Percentiles rank a stretch among this genome's conserved stretches.
These are phyloP conservation scores for Sylvicola cinctus DNA, from an alignment of 2,888 invertebrate genomes.

Conservation along the genomic window DNA sequence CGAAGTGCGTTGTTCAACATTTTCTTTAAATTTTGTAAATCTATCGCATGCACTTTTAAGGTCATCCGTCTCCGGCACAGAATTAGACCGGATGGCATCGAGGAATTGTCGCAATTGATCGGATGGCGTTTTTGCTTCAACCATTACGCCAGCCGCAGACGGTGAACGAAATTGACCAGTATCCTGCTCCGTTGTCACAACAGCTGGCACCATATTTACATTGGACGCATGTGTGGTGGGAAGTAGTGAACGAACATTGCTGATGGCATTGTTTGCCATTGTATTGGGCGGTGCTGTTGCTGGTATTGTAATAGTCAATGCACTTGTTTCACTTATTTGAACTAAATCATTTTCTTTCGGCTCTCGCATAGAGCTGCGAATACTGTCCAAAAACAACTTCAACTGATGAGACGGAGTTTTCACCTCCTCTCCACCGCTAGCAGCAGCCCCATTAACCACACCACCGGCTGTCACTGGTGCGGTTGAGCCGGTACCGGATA, in stretches of 20 bases:
- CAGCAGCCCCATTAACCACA: slow-evolving; percentile 4
- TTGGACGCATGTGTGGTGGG: neutral
- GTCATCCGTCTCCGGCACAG: slow-evolving; percentile 16
- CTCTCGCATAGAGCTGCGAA: slow-evolving; percentile 21
- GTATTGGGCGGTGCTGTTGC: neutral
- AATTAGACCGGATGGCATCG: slow-evolving; percentile 24
- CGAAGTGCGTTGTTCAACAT: slow-evolving; percentile 2
- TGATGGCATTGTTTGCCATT: neutral
- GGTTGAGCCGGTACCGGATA: slow-evolving; percentile 10
- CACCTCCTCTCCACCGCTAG: slow-evolving; percentile 15
- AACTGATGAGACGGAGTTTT: slow-evolving; percentile 24
- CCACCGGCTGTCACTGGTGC: slow-evolving; percentile 10
- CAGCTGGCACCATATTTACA: too few relatives aligned
- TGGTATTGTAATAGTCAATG: neutral
- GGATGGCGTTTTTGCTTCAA: slow-evolving; percentile 20
- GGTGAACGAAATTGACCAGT: slow-evolving; percentile 7
- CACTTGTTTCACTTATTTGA: slow-evolving; percentile 13
- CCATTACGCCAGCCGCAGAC: slow-evolving; percentile 11
- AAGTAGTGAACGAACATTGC: neutral
- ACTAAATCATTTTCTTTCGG: neutral
- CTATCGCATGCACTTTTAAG: slow-evolving; percentile 3
- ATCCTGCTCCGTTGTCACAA: slow-evolving; percentile 1
- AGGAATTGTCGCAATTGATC: slow-evolving; percentile 23
- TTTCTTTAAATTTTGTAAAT: slow-evolving; percentile 6
- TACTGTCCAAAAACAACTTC: slow-evolving; percentile 22